Percentiles rank a stretch among this genome's conserved stretches.
Evolutionary conservation across 2,113 vertebrate species (phyloP).

Genomic region (Eulemur macaco): DNA sequence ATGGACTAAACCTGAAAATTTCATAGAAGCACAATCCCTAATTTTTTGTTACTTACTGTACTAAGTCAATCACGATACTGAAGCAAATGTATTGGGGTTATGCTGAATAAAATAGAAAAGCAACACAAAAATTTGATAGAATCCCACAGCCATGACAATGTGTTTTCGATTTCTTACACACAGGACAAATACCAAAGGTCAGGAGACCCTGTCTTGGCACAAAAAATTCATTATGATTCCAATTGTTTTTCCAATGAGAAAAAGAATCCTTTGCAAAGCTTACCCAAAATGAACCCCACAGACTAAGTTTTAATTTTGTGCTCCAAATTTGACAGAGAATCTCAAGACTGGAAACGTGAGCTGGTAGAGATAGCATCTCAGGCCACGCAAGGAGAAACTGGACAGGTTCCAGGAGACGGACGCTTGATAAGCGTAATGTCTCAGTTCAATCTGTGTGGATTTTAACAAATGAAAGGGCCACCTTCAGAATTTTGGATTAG

Average conservation of each 20-base stretch:
- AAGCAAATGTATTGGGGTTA: neutral
- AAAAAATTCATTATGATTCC: neutral
- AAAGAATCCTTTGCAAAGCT: slow-evolving; percentile 29
- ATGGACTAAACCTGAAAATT: neutral
- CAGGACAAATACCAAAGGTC: neutral
- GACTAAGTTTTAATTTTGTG: slow-evolving; percentile 68
- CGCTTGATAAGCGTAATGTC: slow-evolving; percentile 72
- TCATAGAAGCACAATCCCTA: neutral
- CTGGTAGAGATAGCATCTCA: slow-evolving; percentile 52
- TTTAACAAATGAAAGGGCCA: slow-evolving; percentile 56
- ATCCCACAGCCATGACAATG: neutral
- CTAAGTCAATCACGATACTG: neutral
- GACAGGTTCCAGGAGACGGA: slow-evolving; percentile 59
- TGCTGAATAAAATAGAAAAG: neutral
- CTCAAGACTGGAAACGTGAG: slow-evolving; percentile 69
- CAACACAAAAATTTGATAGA: neutral
- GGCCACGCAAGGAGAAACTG: slow-evolving; percentile 54
- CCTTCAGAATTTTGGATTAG: slow-evolving; percentile 23
- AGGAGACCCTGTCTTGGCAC: neutral
- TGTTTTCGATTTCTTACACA: neutral
- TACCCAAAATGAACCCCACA: slow-evolving; percentile 9
- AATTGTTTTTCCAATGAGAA: neutral
- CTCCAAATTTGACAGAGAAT: slow-evolving; percentile 33
- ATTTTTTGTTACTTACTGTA: neutral
- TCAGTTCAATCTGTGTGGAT: slow-evolving; percentile 57